phyloP scores from a whole-genome alignment of 2,797 vertebrate species.

The Rachycentron canadum region DNA sequence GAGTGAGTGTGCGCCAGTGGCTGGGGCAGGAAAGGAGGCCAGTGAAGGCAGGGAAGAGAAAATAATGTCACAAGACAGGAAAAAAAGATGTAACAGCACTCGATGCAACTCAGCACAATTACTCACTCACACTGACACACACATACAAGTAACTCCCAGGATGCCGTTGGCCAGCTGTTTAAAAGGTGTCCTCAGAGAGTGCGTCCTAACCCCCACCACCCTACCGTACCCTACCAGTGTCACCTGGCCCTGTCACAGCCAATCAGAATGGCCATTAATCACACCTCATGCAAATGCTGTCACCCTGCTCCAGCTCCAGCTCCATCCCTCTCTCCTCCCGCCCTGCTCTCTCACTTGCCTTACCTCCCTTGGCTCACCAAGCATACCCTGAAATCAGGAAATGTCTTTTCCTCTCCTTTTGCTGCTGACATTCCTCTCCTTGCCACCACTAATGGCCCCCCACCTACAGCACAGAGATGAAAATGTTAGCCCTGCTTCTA shows the following conservation, averaged over 20 bases:
- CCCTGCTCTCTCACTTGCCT: slow-evolving; percentile 17
- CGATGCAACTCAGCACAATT: slow-evolving; percentile 49
- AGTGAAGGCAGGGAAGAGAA: slow-evolving; percentile 26
- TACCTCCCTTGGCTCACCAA: slow-evolving; percentile 19
- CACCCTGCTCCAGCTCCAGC: slow-evolving; percentile 57
- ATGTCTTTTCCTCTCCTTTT: slow-evolving; percentile 49
- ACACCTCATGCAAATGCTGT: slow-evolving; percentile 76
- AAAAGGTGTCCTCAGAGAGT: slow-evolving; percentile 76
- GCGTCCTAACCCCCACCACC: slow-evolving; percentile 51
- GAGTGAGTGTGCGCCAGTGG: neutral
- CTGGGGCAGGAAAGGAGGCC: slow-evolving; percentile 21
- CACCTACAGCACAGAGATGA: slow-evolving; percentile 21
- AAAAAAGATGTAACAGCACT: slow-evolving; percentile 30
- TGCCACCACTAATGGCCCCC: slow-evolving; percentile 24
- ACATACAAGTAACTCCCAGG: slow-evolving; percentile 61
- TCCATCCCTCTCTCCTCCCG: slow-evolving; percentile 31
- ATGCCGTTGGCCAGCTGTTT: slow-evolving; percentile 77
- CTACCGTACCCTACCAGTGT: slow-evolving; percentile 49
- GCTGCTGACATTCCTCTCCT: slow-evolving; percentile 35
- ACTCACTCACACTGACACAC: slow-evolving; percentile 47
- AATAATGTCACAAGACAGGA: slow-evolving; percentile 36
- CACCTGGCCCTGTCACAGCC: slow-evolving; percentile 83
- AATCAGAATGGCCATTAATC: slow-evolving; percentile 85
- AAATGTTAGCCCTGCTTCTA: slow-evolving; percentile 13
- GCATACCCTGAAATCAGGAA: slow-evolving; percentile 37